These are phyloP conservation scores for Onychomys torridus DNA, from an alignment of 2,797 vertebrate genomes.

Conservation along the genomic window DNA sequence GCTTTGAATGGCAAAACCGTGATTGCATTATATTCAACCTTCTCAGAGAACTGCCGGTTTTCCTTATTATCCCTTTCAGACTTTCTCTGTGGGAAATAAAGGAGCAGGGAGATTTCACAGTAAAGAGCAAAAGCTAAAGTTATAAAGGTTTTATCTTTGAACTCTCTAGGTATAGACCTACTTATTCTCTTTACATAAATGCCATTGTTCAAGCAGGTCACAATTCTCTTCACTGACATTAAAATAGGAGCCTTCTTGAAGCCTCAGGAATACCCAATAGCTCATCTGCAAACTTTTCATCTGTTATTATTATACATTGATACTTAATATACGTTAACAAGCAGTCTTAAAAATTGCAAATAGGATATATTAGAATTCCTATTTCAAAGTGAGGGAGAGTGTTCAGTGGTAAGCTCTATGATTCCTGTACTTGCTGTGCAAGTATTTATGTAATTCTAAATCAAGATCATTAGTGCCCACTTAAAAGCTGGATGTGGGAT, in stretches of 20 bases:
- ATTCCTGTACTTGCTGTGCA: background rate
- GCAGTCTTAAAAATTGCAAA: constrained; percentile 10
- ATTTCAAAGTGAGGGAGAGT: background rate
- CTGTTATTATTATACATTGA: constrained; percentile 28
- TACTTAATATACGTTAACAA: constrained; percentile 49
- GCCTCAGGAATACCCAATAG: background rate
- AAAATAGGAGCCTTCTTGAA: constrained; percentile 34
- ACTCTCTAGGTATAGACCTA: constrained; percentile 8
- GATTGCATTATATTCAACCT: constrained; percentile 59
- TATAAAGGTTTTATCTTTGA: constrained; percentile 70
- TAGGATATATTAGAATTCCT: background rate
- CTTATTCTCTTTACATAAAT: constrained; percentile 62
- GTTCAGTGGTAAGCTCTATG: background rate
- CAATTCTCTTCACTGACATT: constrained; percentile 42
- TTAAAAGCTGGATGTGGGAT: background rate
- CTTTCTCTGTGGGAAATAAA: constrained; percentile 61
- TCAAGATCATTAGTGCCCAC: background rate
- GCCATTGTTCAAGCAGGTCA: constrained; percentile 52
- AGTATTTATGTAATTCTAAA: background rate
- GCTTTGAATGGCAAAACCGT: constrained; percentile 44
- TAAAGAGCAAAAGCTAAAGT: constrained; percentile 66
- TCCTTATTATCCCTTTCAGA: constrained; percentile 61
- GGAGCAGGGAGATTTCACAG: constrained; percentile 41
- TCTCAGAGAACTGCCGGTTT: constrained; percentile 67
- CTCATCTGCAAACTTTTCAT: constrained; percentile 49